Evolutionary conservation across 1,140 invertebrate genomes (phyloP).

Genomic region (Phocides pigmalion): DNA sequence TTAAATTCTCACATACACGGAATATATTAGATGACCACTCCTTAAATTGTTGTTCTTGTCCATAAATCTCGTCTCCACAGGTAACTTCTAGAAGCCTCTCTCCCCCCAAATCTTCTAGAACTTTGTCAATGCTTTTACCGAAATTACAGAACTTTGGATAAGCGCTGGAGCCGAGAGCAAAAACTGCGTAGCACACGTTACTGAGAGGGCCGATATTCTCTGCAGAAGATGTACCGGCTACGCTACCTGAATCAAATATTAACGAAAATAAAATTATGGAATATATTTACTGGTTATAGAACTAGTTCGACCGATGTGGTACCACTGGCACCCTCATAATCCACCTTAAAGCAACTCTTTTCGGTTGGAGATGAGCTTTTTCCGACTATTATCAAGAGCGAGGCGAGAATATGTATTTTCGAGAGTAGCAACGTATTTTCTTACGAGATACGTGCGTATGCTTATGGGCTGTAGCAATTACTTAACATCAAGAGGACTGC

Average conservation of each 20-base stretch:
- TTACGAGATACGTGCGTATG: too few species aligned
- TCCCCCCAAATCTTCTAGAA: conserved; percentile 94
- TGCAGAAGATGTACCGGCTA: conserved; percentile 88
- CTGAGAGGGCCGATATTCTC: conserved; percentile 94
- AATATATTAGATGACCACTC: conserved; percentile 96
- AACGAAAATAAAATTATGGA: too few species aligned
- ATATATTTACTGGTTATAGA: too few species aligned
- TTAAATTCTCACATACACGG: conserved; percentile 85
- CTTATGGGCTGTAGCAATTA: too few species aligned
- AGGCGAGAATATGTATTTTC: too few species aligned
- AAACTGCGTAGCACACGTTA: conserved; percentile 97
- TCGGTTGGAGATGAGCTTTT: too few species aligned
- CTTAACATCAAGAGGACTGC: too few species aligned
- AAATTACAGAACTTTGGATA: conserved; percentile 99
- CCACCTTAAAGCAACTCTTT: too few species aligned
- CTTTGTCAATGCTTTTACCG: conserved; percentile 95
- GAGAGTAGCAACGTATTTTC: too few species aligned
- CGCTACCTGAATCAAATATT: conserved; percentile 58
- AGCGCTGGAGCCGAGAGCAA: conserved; percentile 96
- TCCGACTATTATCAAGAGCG: too few species aligned
- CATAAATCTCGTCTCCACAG: conserved; percentile 96
- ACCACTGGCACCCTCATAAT: too few species aligned
- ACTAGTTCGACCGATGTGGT: too few species aligned
- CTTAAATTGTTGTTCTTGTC: conserved; percentile 96
- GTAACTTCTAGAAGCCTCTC: conserved; percentile 92